phyloP scores from a whole-genome alignment of 1,140 invertebrate genomes.

The Periplaneta americana region DNA sequence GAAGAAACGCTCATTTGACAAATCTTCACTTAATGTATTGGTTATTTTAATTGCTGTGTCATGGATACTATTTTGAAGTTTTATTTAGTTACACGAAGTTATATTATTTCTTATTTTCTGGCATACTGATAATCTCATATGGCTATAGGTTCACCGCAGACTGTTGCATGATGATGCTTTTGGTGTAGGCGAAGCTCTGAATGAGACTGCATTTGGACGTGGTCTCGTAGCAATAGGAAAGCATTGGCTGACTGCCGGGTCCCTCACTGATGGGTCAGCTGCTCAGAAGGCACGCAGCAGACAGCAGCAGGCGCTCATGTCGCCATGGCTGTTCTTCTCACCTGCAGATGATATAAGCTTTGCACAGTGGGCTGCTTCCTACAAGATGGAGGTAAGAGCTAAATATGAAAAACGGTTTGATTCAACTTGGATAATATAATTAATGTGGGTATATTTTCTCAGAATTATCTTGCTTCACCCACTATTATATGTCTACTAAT shows the following conservation, averaged over 20 bases:
- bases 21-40: too few relatives aligned
- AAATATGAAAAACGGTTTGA: too few relatives aligned
- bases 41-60: too few relatives aligned
- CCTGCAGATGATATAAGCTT: conserved; percentile 29
- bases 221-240: conserved; percentile 55
- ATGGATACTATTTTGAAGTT: too few relatives aligned
- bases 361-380: conserved; percentile 35
- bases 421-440: too few relatives aligned
- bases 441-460: too few relatives aligned
- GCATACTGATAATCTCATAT: too few relatives aligned
- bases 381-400: conserved; percentile 40
- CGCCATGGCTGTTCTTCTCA: conserved; percentile 14
- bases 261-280: conserved; percentile 7
- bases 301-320: conserved; percentile 1
- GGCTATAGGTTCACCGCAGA: conserved; percentile 48
- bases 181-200: conserved; percentile 61
- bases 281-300: neutral
- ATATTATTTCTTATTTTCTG: too few relatives aligned
- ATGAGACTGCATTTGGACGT: conserved; percentile 50
- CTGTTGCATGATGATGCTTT: conserved; percentile 55
- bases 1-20: too few relatives aligned
- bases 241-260: conserved; percentile 29
- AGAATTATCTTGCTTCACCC: too few relatives aligned
- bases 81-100: too few relatives aligned
- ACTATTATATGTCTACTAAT: too few relatives aligned